A percentile compares a stretch with the other conserved stretches of the same genome.
Conservation (phyloP, 2,113 vertebrate genomes). For the Caracal caracal region DNA sequence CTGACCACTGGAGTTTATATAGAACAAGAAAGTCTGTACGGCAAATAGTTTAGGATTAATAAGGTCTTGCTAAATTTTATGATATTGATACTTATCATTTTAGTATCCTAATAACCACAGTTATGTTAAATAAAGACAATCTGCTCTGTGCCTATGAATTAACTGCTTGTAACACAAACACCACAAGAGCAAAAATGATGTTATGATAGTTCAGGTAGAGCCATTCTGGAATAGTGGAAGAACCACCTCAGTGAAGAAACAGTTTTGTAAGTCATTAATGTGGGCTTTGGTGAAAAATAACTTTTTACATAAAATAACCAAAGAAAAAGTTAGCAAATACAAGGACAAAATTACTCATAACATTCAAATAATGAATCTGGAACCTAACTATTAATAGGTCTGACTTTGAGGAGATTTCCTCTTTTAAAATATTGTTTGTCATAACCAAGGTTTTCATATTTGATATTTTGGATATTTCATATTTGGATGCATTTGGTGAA, state of each 20-base stretch:
- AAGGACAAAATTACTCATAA: neutral
- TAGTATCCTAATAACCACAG: neutral
- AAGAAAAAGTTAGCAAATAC: neutral
- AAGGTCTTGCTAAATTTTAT: neutral
- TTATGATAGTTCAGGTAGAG: neutral
- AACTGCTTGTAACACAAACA: constrained; percentile 1
- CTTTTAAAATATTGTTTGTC: neutral
- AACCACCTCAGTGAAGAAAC: neutral
- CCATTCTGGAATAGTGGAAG: neutral
- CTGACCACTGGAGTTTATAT: neutral
- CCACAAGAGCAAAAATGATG: neutral
- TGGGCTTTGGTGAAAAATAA: neutral
- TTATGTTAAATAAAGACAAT: neutral
- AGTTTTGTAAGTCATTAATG: neutral
- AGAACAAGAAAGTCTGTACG: neutral
- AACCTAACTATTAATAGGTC: neutral
- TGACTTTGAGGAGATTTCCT: neutral
- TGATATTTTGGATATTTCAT: neutral
- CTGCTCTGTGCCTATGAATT: neutral
- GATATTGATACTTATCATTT: neutral
- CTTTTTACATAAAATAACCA: neutral
- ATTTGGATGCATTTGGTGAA: neutral
- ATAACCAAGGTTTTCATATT: neutral
- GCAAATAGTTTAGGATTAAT: neutral
- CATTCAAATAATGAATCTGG: constrained; percentile 4